A percentile compares a stretch with the other conserved stretches of the same genome.
Conservation (phyloP, 2,888 invertebrate species). For the Dermolepida albohirtum region DNA sequence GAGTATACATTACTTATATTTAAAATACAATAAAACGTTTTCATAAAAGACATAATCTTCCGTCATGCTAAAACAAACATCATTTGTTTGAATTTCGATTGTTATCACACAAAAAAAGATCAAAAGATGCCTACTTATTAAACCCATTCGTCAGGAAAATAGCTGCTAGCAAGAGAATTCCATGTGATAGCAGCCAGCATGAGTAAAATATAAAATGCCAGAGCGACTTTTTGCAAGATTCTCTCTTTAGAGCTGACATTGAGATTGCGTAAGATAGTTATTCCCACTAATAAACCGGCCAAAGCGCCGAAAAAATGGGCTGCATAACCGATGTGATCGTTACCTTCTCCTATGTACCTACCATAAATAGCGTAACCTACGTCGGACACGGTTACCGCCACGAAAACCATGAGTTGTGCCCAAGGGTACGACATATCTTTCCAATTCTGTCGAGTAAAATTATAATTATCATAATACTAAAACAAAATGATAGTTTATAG, state of each 20-base stretch:
- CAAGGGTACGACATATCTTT: conserved; percentile 95
- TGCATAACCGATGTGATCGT: conserved; percentile 90
- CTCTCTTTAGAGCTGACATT: conserved; percentile 85
- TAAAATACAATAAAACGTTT: no score
- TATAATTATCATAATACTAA: no score
- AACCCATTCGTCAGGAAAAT: conserved; percentile 59
- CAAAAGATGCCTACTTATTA: no score
- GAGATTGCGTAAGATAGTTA: conserved; percentile 71
- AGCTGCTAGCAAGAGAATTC: conserved; percentile 75
- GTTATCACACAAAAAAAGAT: no score
- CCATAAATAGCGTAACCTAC: conserved; percentile 92
- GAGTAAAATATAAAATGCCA: conserved; percentile 76
- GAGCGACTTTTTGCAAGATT: conserved; percentile 83
- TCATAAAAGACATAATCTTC: no score
- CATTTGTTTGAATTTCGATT: no score
- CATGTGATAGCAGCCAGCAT: conserved; percentile 80
- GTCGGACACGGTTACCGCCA: conserved; percentile 85
- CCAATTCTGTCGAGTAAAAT: conserved; percentile 81
- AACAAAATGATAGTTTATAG: no score
- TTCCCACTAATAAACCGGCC: conserved; percentile 80
- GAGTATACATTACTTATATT: no score
- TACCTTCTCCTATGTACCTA: conserved; percentile 78
- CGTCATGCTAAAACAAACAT: no score
- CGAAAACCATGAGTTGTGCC: conserved; percentile 84
- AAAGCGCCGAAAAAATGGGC: conserved; percentile 94